phyloP scores from a whole-genome alignment of 2,888 invertebrate genomes.

The Lepidonotus clava region DNA sequence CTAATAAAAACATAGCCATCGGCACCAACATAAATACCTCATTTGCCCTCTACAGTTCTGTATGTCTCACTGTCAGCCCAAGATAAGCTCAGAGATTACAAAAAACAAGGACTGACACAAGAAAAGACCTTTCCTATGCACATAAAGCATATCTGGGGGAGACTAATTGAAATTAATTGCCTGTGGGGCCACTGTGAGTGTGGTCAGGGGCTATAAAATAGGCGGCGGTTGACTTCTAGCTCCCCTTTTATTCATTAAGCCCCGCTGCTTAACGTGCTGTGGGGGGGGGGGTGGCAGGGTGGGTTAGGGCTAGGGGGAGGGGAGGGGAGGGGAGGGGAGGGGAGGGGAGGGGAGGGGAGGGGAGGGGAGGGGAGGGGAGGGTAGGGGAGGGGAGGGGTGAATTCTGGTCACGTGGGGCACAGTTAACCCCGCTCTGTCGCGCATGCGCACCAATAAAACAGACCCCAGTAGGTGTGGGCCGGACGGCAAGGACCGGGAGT shows the following conservation, averaged over 20 bases:
- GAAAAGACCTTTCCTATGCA: neutral
- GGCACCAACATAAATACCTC: no score
- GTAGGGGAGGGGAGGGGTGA: neutral
- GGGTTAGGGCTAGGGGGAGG: neutral
- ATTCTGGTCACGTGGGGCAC: slow-evolving; percentile 29
- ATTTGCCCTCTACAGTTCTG: no score
- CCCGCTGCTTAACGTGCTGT: no score
- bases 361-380: neutral
- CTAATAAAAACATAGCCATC: no score
- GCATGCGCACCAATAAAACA: slow-evolving; percentile 29
- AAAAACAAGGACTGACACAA: neutral
- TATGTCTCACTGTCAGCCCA: neutral
- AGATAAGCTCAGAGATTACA: neutral
- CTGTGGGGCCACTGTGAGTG: neutral
- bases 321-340: neutral
- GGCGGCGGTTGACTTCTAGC: neutral
- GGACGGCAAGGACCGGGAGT: neutral
- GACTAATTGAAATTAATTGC: slow-evolving; percentile 24
- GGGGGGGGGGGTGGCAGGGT: neutral
- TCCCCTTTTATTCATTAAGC: slow-evolving; percentile 15
- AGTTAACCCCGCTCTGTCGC: neutral
- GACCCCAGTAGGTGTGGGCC: neutral
- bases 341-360: neutral
- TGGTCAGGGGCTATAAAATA: neutral
- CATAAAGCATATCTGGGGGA: neutral